Evolutionary conservation across 30 jellyfish, hydroid and myxozoan genomes (phyloP).

Genomic region (Mastigias papua): DNA sequence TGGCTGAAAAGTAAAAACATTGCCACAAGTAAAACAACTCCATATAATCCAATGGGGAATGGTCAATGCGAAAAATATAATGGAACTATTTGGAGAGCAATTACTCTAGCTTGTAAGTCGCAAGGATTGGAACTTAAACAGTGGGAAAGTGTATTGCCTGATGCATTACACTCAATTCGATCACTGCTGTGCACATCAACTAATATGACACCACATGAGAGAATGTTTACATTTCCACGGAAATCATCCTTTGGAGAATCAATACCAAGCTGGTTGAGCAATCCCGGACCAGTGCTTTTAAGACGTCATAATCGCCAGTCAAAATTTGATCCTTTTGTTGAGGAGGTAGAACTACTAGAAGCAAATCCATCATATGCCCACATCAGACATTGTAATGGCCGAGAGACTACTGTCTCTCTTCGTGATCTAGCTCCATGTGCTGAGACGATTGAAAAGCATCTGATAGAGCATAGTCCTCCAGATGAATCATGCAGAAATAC

Average conservation of each 20-base stretch:
- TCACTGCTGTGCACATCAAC: slow-evolving; percentile 64
- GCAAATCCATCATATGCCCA: slow-evolving; percentile 41
- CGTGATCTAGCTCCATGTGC: slow-evolving; percentile 29
- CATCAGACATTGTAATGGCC: slow-evolving; percentile 20
- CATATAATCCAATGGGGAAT: slow-evolving; percentile 47
- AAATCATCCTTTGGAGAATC: slow-evolving; percentile 50
- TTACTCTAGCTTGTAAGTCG: slow-evolving; percentile 28
- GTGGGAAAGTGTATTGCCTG: slow-evolving; percentile 79
- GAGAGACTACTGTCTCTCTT: slow-evolving; percentile 29
- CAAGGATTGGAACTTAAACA: slow-evolving; percentile 16
- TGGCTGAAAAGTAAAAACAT: slow-evolving; percentile 26
- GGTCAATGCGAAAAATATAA: slow-evolving; percentile 72
- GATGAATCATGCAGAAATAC: too few species aligned
- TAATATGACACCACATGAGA: slow-evolving; percentile 77
- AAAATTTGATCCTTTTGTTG: slow-evolving; percentile 33
- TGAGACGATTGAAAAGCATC: background rate
- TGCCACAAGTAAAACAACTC: slow-evolving; percentile 76
- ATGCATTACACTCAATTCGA: slow-evolving; percentile 75
- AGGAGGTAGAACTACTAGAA: slow-evolving; percentile 53
- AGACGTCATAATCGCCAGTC: background rate
- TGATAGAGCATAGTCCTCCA: background rate
- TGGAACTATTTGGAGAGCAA: slow-evolving; percentile 73
- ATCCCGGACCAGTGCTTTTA: slow-evolving; percentile 40
- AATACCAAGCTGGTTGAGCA: slow-evolving; percentile 42
- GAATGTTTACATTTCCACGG: slow-evolving; percentile 53